Percentiles rank a stretch among this genome's conserved stretches.
These are phyloP conservation scores for Accipiter virgatus DNA, from an alignment of 2,113 vertebrate species.

Conservation along the genomic window DNA sequence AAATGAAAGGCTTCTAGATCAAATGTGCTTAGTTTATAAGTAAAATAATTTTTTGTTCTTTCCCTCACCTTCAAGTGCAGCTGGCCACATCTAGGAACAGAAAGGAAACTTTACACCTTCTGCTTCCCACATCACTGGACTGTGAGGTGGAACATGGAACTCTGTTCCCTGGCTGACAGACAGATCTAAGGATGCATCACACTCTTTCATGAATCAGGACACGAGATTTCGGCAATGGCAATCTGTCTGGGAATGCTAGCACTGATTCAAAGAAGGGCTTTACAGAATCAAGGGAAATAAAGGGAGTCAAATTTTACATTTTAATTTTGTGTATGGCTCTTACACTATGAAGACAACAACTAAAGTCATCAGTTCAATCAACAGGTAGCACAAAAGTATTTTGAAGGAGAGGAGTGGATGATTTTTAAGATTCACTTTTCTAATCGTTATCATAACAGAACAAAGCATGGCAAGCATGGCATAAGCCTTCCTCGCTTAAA, in stretches of 20 bases:
- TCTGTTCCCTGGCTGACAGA: neutral
- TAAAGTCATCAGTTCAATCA: neutral
- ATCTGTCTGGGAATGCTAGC: neutral
- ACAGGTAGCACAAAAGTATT: neutral
- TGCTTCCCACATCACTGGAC: neutral
- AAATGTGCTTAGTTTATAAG: neutral
- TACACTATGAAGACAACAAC: rapidly evolving
- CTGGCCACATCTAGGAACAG: neutral
- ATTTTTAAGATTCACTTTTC: neutral
- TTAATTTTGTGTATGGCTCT: rapidly evolving
- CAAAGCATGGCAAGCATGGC: neutral
- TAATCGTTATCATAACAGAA: neutral
- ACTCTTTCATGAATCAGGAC: neutral
- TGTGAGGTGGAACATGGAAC: neutral
- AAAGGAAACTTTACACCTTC: neutral
- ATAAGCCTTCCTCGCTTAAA: neutral
- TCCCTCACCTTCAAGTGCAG: neutral
- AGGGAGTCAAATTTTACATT: neutral
- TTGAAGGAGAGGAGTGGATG: neutral
- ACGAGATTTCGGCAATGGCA: neutral
- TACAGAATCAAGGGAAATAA: neutral
- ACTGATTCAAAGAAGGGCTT: neutral
- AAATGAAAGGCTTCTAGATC: neutral
- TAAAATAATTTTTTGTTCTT: neutral
- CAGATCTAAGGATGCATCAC: neutral